Evolutionary conservation across 2,113 vertebrate species (phyloP).

Genomic region (Pyrgilauda ruficollis): DNA sequence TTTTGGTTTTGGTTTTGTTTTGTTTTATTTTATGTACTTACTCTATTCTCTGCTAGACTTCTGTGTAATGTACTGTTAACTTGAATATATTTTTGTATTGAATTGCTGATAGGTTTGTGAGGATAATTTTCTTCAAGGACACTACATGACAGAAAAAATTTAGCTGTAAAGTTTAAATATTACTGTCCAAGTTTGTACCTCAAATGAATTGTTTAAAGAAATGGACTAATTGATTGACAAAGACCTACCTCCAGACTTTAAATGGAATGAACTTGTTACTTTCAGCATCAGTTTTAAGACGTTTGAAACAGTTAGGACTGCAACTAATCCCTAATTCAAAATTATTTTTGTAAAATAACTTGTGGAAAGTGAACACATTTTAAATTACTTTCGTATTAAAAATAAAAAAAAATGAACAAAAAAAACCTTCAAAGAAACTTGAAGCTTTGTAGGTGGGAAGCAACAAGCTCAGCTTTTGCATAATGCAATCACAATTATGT

Average conservation of each 20-base stretch:
- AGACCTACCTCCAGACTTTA: constrained; percentile 93
- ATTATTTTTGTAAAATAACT: constrained; percentile 80
- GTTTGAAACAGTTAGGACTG: constrained; percentile 81
- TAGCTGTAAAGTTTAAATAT: constrained; percentile 78
- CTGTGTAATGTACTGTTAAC: constrained; percentile 86
- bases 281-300: constrained; percentile 73
- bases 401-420: constrained; percentile 13
- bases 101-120: constrained; percentile 85
- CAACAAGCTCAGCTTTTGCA: constrained; percentile 86
- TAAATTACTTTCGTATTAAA: constrained; percentile 74
- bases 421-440: constrained; percentile 84
- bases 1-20: not conserved
- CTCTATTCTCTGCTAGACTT: constrained; percentile 82
- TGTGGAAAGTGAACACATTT: constrained; percentile 74
- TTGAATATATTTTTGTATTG: constrained; percentile 92
- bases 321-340: constrained; percentile 80
- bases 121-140: constrained; percentile 81
- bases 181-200: constrained; percentile 89
- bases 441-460: constrained; percentile 88
- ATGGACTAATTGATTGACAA: constrained; percentile 85
- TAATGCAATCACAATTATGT: constrained; percentile 89
- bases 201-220: constrained; percentile 81
- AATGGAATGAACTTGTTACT: constrained; percentile 80
- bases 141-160: constrained; percentile 79
- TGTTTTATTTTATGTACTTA: constrained; percentile 71